Evolutionary conservation across 2,113 vertebrate genomes (phyloP).

Genomic region (Saguinus midas): DNA sequence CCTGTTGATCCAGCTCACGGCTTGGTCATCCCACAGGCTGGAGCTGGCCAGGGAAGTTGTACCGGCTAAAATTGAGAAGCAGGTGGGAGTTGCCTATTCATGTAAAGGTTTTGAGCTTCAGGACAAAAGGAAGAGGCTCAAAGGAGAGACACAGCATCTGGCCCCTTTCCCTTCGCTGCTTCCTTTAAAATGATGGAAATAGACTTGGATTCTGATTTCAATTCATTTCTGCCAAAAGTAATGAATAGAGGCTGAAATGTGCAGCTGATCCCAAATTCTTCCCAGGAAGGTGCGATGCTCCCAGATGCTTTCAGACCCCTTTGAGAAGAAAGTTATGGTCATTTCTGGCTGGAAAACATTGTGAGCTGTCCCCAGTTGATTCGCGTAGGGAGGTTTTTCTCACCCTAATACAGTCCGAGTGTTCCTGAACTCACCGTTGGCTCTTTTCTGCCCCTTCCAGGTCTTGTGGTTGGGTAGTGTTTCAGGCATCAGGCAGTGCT

Average conservation of each 20-base stretch:
- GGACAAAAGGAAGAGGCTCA: conserved; percentile 24
- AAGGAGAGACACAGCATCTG: conserved; percentile 27
- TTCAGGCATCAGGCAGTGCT: not conserved
- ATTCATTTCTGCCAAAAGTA: conserved; percentile 51
- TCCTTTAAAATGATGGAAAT: not conserved
- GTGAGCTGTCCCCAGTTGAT: not conserved
- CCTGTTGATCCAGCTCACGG: not conserved
- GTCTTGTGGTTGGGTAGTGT: not conserved
- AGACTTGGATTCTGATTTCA: conserved; percentile 20
- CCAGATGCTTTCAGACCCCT: conserved; percentile 7
- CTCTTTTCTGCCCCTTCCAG: not conserved
- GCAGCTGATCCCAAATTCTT: not conserved
- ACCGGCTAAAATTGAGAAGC: not conserved
- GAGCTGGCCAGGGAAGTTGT: not conserved
- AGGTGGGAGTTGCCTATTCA: not conserved
- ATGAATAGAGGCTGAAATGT: conserved; percentile 37
- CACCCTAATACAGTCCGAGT: not conserved
- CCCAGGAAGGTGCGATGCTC: not conserved
- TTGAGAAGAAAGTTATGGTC: conserved; percentile 31
- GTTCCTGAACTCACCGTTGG: not conserved
- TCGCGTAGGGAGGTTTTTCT: not conserved
- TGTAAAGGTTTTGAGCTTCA: not conserved
- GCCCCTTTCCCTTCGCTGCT: not conserved
- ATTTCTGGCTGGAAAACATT: not conserved
- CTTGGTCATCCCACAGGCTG: fast-evolving